Conservation (phyloP, 2,113 vertebrate species). For the Corythornis cristatus region DNA sequence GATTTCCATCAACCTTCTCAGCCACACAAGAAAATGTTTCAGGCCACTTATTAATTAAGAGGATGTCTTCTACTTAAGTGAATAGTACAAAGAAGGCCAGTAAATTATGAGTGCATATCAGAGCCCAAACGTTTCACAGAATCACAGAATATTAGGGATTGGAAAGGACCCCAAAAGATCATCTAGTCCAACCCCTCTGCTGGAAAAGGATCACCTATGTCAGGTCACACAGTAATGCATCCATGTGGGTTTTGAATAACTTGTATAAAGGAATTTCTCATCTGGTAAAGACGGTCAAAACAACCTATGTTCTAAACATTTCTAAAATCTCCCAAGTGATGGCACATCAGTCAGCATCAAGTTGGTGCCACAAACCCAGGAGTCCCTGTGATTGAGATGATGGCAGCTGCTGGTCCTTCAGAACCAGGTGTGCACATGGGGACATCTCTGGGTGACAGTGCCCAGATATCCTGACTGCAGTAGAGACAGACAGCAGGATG, state of each 20-base stretch:
- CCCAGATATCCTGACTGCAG: not conserved
- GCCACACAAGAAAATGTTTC: not conserved
- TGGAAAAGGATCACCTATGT: too few species aligned
- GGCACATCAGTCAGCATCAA: not conserved
- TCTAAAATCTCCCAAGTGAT: not conserved
- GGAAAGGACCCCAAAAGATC: too few species aligned
- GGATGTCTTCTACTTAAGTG: not conserved
- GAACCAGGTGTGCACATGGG: fast-evolving
- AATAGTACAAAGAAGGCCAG: not conserved
- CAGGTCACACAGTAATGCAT: too few species aligned
- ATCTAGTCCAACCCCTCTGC: too few species aligned
- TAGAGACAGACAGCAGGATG: not conserved
- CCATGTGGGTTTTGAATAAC: too few species aligned
- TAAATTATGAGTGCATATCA: not conserved
- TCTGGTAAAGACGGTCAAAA: not conserved
- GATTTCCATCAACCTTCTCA: not conserved
- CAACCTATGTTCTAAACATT: not conserved
- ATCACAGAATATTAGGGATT: too few species aligned
- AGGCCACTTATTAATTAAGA: not conserved
- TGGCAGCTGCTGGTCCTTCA: not conserved
- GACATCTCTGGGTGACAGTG: not conserved
- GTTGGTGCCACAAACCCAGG: fast-evolving
- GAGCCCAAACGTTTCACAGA: not conserved
- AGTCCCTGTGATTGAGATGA: not conserved
- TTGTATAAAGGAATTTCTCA: not conserved